Conservation (phyloP, 2,888 invertebrate genomes). For the Drosophila heteroneura region DNA sequence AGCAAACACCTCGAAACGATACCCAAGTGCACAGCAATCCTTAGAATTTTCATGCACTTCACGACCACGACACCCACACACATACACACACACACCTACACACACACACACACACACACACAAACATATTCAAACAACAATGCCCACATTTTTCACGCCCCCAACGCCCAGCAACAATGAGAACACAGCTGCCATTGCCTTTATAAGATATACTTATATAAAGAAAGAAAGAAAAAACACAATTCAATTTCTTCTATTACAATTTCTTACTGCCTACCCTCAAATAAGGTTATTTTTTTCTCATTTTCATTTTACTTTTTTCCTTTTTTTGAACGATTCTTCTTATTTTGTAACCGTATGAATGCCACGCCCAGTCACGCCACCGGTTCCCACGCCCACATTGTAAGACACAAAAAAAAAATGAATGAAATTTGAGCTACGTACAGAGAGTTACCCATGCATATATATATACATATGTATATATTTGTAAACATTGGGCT, state of each 20-base stretch:
- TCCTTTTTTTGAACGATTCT: constrained; percentile 8
- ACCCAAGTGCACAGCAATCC: constrained; percentile 75
- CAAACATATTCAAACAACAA: constrained; percentile 25
- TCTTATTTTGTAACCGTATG: constrained; percentile 38
- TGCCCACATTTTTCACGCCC: constrained; percentile 23
- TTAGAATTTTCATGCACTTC: constrained; percentile 60
- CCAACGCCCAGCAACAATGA: constrained; percentile 44
- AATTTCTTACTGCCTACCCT: constrained; percentile 62
- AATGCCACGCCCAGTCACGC: constrained; percentile 56
- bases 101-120: constrained; percentile 14
- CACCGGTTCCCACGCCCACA: constrained; percentile 18
- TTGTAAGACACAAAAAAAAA: constrained; percentile 23
- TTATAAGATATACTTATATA: constrained; percentile 28
- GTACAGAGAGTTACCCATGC: constrained; percentile 3
- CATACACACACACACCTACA: constrained; percentile 12
- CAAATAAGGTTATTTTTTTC: constrained; percentile 35
- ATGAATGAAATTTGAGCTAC: constrained; percentile 50
- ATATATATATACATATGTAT: background rate
- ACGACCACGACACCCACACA: constrained; percentile 25
- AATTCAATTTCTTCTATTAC: constrained; percentile 80
- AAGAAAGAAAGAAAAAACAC: constrained; percentile 52
- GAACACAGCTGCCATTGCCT: constrained; percentile 67
- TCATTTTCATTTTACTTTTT: constrained; percentile 15
- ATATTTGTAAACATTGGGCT: constrained; percentile 1
- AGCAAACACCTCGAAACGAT: constrained; percentile 58